Base-by-base conservation (phyloP, 1,140 invertebrate genomes). In the Brachionus calyciflorus region DNA sequence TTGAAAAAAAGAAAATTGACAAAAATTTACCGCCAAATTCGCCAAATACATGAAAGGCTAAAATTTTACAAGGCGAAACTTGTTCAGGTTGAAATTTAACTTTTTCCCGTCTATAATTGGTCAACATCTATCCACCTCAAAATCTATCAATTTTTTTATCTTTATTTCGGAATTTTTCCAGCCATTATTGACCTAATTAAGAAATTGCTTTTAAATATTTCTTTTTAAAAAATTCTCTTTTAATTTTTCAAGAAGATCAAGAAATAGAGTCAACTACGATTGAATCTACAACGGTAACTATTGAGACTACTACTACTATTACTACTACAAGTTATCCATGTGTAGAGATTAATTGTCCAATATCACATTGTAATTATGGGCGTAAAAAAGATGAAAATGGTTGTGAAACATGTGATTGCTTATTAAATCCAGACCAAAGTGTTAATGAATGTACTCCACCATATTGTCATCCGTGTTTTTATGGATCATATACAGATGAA, bases 381-480 rank as follows among this genome's bases (percentile, higher is more conserved):
- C 12, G 33, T n/a, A 55, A 76, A 44, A 53, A 41, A 57, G 33
- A 76, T 55, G 28, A 0, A 40, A 14, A 55, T 44, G 70, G 49
- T 17, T 76, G 70, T 60, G 37, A 53, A 17, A 55, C 26, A 6
- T 76, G 70, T 30, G 70, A 55, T 37, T 76, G 70, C 19, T 26
- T 57, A 28, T 19, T 40, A 60, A 53, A 53, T 30, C 44, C 69
- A 21, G 21, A 73, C 24, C 14, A 6, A 30, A 40, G 9, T 17
- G 19, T 17, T 4, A 3, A 28, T 10, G 24, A 28, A 40, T 76
- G 70, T 55, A 44, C 9, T 19, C n/a, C 17, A n/a, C 49, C 49
- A n/a, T 55, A 17, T 2, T 76, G 70, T 76, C 70, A 76, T 30
- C 49, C 70, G n/a, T 76, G 70, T 55, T 76, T 76, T 10, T 76